Base-by-base conservation (phyloP, 2,888 invertebrate genomes). In the Drosophila mayaguana region DNA sequence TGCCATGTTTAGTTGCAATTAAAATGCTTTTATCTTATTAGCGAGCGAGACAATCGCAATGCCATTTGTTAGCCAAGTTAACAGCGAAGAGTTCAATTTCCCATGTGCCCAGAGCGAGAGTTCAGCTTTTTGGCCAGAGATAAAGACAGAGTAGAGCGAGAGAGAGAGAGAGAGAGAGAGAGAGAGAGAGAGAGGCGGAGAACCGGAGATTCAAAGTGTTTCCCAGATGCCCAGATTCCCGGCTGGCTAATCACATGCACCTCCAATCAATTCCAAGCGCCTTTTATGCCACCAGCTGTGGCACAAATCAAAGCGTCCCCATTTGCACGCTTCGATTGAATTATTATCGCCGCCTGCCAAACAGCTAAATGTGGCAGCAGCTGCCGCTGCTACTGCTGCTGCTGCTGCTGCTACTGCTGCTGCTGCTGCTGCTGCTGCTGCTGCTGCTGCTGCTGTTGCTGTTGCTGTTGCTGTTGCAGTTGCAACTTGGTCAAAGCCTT, bases 301-400 rank as follows among this genome's bases (percentile, higher is more conserved):
- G 14, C 57, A 78, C 81, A 86, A 83, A 75, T 86, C 82, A 85
- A 79, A 12, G 38, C 75, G 64, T 78, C 22, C 45, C 74, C 74
- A 81, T 85, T 89, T 89, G 90, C 90, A 85, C 88, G 90, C 88
- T 74, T 88, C 86, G 86, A 85, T 89, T 89, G 85, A 89, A 85
- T 85, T 89, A 90, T 84, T 84, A 84, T 84, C 82, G 76, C 74
- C 67, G 57, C 53, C 59, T 42, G 63, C 66, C 45, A 70, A 65
- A 68, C 25, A 7, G 51, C 80, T 54, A 66, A 65, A 45, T 22
- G 59, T 46, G 34, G 28, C 48, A 34, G 34, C 34, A 34, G 51
- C 34, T 20, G 20, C 14, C 12, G 59, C 12, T 16, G 40, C 2
- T 36, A 36, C 3, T 6, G 16, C 7, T 20, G 28, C 38, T 2